Base-by-base conservation (phyloP, 2,888 invertebrate genomes). In the Eupithecia subfuscata region DNA sequence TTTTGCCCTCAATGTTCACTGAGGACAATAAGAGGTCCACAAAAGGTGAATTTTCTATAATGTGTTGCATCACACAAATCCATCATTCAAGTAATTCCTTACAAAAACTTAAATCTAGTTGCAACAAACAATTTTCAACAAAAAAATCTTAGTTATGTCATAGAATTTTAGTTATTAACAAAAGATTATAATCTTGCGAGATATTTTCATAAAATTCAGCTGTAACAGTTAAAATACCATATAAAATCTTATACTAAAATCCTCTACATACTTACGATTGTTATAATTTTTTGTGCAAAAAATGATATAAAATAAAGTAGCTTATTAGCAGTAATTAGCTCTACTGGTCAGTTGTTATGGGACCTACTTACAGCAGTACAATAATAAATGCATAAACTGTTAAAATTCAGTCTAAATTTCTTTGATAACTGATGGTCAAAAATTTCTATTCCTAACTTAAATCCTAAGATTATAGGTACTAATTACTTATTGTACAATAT, bases 401-500 rank as follows among this genome's bases (percentile, higher is more conserved):
- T 73, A 73, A 40, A 73, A 76, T 64, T 71, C 74, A 74, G 72
- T 72, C 72, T 63, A 72, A 70, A 69, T 65, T 65, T 18, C 56
- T 74, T 71, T 74, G 16, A 67, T 69, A 71, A 16, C 18, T 37
- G 64, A 60, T 73, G 22, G 25, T 68, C 56, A 22, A 45, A 48
- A 60, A 25, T 12, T 60, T 25, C 4, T 25, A 48, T 63, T 45
- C 25, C 64, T 77, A 72, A 37, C 76, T 76, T 80, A 77, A 67
- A 25, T 70, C 70, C 68, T 77, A 73, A 14, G 52, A 77, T 76
- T 73, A 78, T 65, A 80, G 34, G 69, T 75, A 74, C 37, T 69
- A 67, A 70, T 82, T 80, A 81, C 76, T 83, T 82, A 83, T 87
- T 87, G 87, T 88, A 88, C 88, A 85, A 84, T 80, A 83, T 75